A percentile compares a stretch with the other conserved stretches of the same genome.
phyloP scores from a whole-genome alignment of 2,113 vertebrate species.

The Monopterus albus region DNA sequence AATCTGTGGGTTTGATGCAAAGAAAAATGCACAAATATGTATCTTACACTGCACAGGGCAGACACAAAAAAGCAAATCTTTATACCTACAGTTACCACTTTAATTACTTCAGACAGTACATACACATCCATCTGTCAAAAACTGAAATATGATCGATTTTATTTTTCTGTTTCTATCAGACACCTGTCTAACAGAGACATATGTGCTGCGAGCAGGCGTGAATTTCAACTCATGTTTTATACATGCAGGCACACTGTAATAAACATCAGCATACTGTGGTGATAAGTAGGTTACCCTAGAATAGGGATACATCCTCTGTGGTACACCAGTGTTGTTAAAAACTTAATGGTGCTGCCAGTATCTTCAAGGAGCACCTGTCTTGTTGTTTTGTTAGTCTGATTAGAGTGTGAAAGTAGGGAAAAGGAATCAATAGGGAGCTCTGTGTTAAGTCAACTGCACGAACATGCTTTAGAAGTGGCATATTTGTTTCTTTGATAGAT shows the following conservation, averaged over 20 bases:
- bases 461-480: constrained; percentile 66
- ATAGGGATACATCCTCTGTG: constrained; percentile 71
- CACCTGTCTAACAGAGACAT: constrained; percentile 16
- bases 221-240: constrained; percentile 69
- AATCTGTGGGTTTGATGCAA: constrained; percentile 31
- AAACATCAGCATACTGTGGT: constrained; percentile 64
- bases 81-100: too few relatives aligned
- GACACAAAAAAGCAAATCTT: too few relatives aligned
- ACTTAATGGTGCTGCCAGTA: constrained; percentile 79
- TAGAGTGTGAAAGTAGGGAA: constrained; percentile 72
- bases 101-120: too few relatives aligned
- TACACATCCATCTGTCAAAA: constrained; percentile 1
- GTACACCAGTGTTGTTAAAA: constrained; percentile 77
- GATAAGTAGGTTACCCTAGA: constrained; percentile 79
- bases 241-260: constrained; percentile 63
- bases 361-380: constrained; percentile 80
- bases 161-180: neutral
- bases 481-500: constrained; percentile 49
- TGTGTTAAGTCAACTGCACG: constrained; percentile 68
- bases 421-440: constrained; percentile 68
- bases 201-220: constrained; percentile 35
- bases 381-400: constrained; percentile 78
- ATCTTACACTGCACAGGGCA: neutral
- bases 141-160: neutral
- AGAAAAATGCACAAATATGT: constrained; percentile 21